Evolutionary conservation across 2,797 vertebrate species (phyloP), one percentile per base, ranked within the genome.

Genomic region (Clarias laeviceps): DNA sequence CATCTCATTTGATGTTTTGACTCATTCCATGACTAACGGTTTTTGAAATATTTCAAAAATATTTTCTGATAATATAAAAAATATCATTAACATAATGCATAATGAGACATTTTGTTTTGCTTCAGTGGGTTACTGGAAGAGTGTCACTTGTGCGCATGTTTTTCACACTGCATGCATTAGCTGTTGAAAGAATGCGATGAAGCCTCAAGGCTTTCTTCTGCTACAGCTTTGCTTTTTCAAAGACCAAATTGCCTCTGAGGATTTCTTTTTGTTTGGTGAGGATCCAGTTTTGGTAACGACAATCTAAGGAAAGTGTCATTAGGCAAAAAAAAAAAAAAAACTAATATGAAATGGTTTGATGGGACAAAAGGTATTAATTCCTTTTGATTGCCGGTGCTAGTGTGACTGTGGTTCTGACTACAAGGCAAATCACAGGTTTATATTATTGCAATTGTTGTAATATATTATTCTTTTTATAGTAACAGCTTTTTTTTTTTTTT

Each of bases 51-150:
- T 56, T 32, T 56, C 50, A 76, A 56, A 14, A 50, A 50, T 50
- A 50, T 20, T 76, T 57, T 32, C 40, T 72, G 18, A 56, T 76
- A 9, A 76, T 32, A 8, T 20, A 12, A 29, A 57, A 57, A 76
- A 18, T 4, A 32, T 57, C 5, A 32, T 57, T 22, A 76, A 2
- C 18, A 76, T 32, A 45, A 32, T 59, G 82, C 69, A 77, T 70
- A 86, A 81, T 40, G 1, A 61, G 59, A 85, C 56, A 29, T 32
- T 73, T 24, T 69, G 76, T 74, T 86, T 57, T 78, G 62, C 57
- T 80, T 68, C 70, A 85, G 73, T 68, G 5, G 37, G 37, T 84
- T 70, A 84, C 74, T 88, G 78, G 32, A 80, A 45, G 76, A 59
- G 80, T 82, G 70, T 61, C 24, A 70, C n/a, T 82, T 73, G 57